Percentiles rank a stretch among this genome's conserved stretches.
Conservation (phyloP, 1,140 invertebrate species). For the Atta colombica region DNA sequence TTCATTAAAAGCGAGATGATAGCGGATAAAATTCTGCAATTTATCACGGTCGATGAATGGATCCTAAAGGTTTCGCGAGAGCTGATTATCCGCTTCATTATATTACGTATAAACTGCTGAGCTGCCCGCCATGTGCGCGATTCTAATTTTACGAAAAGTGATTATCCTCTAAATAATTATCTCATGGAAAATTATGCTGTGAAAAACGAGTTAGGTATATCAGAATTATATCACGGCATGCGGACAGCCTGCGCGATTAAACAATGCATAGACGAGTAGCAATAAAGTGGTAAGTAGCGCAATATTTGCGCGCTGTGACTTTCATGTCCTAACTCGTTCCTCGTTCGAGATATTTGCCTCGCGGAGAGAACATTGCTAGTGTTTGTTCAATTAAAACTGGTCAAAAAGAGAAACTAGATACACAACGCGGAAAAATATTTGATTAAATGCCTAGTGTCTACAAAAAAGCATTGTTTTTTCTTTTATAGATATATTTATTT, state of each 20-base stretch:
- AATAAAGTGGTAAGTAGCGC: constrained; percentile 28
- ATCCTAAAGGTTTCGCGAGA: constrained; percentile 25
- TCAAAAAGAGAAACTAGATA: not conserved
- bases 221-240: constrained; percentile 43
- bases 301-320: not conserved
- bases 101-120: constrained; percentile 23
- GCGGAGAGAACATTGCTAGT: constrained; percentile 8
- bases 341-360: constrained; percentile 7
- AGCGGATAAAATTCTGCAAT: constrained; percentile 47
- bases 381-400: constrained; percentile 43
- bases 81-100: constrained; percentile 57
- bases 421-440: constrained; percentile 25
- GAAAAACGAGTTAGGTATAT: constrained; percentile 45
- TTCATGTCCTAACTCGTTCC: not conserved
- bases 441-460: constrained; percentile 11
- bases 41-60: constrained; percentile 57
- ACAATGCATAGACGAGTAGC: constrained; percentile 10
- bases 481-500: not conserved
- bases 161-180: constrained; percentile 67
- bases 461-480: constrained; percentile 12
- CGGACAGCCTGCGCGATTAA: constrained; percentile 61
- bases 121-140: constrained; percentile 9
- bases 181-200: constrained; percentile 31
- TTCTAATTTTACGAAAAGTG: constrained; percentile 66
- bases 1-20: constrained; percentile 50